These are phyloP conservation scores for Lateolabrax maculatus DNA, from an alignment of 2,797 vertebrate species.

Conservation along the genomic window DNA sequence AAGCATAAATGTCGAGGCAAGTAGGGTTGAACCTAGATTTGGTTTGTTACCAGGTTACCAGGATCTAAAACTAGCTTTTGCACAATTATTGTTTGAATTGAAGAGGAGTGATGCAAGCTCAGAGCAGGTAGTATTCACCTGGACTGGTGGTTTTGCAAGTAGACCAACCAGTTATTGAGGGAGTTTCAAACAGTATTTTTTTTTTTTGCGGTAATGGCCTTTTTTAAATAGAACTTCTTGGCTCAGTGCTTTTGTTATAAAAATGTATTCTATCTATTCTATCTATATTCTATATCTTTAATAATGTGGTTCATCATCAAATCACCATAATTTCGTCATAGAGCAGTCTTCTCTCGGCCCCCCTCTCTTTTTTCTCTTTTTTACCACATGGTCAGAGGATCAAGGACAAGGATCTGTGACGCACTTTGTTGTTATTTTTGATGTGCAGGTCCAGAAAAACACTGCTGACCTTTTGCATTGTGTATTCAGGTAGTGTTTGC, in stretches of 20 bases:
- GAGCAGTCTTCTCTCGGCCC: background rate
- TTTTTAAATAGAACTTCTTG: background rate
- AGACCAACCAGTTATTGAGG: background rate
- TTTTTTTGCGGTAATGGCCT: background rate
- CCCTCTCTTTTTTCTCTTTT: background rate
- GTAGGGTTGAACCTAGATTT: background rate
- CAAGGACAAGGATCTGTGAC: slow-evolving; percentile 41
- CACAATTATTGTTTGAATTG: background rate
- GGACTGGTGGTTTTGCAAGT: background rate
- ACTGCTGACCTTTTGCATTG: slow-evolving; percentile 41
- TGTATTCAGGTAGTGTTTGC: slow-evolving; percentile 52
- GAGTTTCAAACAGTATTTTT: background rate
- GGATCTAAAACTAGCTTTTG: background rate
- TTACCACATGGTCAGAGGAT: slow-evolving; percentile 5
- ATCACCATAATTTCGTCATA: background rate
- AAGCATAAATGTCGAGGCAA: slow-evolving; percentile 25
- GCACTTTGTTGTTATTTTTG: slow-evolving; percentile 34
- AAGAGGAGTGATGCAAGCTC: background rate
- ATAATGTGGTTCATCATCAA: background rate
- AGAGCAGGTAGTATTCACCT: background rate
- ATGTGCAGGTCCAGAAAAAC: slow-evolving; percentile 38
- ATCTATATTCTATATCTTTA: no score
- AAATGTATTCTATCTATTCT: background rate
- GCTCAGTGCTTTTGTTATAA: background rate
- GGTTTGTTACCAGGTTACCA: fast-evolving